Evolutionary conservation across 1,140 invertebrate genomes (phyloP).

Genomic region (Brachionus koreanus): DNA sequence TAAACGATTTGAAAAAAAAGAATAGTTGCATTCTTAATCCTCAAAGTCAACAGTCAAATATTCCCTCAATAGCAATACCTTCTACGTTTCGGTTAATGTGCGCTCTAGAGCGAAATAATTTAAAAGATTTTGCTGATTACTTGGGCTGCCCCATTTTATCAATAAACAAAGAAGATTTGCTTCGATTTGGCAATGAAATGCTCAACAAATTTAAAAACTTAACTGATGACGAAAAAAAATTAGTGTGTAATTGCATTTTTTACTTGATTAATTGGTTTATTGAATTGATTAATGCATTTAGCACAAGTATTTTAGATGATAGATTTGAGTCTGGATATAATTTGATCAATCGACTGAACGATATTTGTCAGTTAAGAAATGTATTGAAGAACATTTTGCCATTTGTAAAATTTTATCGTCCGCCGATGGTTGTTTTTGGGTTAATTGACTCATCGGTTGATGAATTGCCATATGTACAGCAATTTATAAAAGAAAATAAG

Average conservation of each 20-base stretch:
- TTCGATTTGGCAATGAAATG: background rate
- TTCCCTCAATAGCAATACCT: background rate
- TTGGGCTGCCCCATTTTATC: slow-evolving; percentile 23
- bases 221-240: slow-evolving; percentile 37
- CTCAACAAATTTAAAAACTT: background rate
- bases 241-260: slow-evolving; percentile 30
- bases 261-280: slow-evolving; percentile 40
- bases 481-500: slow-evolving; percentile 17
- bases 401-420: slow-evolving; percentile 16
- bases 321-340: background rate
- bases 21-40: slow-evolving; percentile 9
- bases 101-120: slow-evolving; percentile 25
- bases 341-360: background rate
- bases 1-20: slow-evolving; percentile 33
- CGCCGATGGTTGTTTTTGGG: slow-evolving; percentile 41
- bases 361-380: slow-evolving; percentile 5
- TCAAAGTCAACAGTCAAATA: background rate
- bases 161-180: slow-evolving; percentile 8
- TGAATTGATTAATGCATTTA: slow-evolving; percentile 31
- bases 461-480: slow-evolving; percentile 12
- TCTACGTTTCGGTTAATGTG: slow-evolving; percentile 37
- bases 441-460: slow-evolving; percentile 22
- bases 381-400: background rate
- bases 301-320: background rate
- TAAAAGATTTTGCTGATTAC: background rate